These are phyloP conservation scores for Ostrea denselamellosa DNA, from an alignment of 1,140 invertebrate species.

Conservation along the genomic window DNA sequence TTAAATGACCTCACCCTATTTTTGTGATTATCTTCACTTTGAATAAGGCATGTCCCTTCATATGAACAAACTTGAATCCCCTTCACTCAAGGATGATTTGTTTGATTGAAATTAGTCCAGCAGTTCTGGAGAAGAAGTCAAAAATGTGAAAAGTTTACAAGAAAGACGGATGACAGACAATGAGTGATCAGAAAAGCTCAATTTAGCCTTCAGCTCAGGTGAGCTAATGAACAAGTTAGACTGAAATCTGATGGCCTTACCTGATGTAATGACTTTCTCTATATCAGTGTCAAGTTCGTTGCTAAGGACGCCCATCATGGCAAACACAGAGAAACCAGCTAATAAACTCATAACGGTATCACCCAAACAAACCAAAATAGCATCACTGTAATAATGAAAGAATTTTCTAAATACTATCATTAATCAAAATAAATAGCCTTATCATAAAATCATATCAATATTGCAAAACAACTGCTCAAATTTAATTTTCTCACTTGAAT, in stretches of 20 bases:
- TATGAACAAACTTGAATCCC: too few species aligned
- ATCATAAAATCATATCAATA: background rate
- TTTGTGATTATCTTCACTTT: too few species aligned
- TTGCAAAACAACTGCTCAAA: background rate
- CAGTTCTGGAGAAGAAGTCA: too few species aligned
- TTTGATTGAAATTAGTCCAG: too few species aligned
- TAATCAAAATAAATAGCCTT: background rate
- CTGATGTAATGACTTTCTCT: constrained; percentile 69
- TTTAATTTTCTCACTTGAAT: background rate
- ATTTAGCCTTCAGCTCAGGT: too few species aligned
- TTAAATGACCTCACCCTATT: too few species aligned
- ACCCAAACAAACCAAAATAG: constrained; percentile 69
- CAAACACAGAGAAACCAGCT: constrained; percentile 73
- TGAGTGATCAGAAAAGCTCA: too few species aligned
- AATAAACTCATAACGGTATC: constrained; percentile 73
- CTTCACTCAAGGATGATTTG: too few species aligned
- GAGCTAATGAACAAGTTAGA: too few species aligned
- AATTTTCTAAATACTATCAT: background rate
- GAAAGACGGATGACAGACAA: too few species aligned
- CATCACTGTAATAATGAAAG: constrained; percentile 68
- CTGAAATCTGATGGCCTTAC: constrained; percentile 53
- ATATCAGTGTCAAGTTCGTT: constrained; percentile 67
- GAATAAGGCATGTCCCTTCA: too few species aligned
- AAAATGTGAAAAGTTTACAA: too few species aligned
- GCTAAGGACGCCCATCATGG: constrained; percentile 70